Conservation (phyloP, 1,140 invertebrate species). For the Hypsibius dujardini region DNA sequence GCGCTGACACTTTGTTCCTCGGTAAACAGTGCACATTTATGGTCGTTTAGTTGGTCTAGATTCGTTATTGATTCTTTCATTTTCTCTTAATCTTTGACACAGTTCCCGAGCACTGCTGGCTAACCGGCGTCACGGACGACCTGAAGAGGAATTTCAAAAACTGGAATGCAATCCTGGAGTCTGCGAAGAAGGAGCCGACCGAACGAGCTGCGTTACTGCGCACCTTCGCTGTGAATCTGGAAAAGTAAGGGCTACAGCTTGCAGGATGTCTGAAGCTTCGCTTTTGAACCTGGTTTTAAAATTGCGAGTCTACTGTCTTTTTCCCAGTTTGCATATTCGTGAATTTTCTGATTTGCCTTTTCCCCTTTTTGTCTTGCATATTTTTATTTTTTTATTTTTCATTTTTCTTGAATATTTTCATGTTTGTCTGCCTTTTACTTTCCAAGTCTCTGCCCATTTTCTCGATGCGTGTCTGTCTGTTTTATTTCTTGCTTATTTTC, state of each 20-base stretch:
- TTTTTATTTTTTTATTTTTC: no score
- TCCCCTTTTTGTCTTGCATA: no score
- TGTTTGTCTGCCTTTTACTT: no score
- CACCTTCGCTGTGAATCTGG: background rate
- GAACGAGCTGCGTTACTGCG: background rate
- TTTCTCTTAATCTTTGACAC: background rate
- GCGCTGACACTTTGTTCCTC: no score
- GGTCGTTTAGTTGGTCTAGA: no score
- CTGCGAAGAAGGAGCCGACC: background rate
- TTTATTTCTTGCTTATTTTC: no score
- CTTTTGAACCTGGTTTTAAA: background rate
- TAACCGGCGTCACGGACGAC: conserved; percentile 50
- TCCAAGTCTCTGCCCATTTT: no score
- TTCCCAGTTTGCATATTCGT: background rate
- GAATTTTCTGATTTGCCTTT: no score
- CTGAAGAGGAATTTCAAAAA: conserved; percentile 36
- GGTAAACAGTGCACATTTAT: no score
- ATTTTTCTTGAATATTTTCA: no score
- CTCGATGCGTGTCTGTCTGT: no score
- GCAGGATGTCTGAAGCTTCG: background rate
- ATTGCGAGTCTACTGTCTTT: background rate
- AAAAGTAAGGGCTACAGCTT: background rate
- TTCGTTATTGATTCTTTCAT: background rate
- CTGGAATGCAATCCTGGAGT: background rate
- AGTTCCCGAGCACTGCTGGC: conserved; percentile 58